These are phyloP conservation scores for Lipotes vexillifer DNA, from an alignment of 2,113 vertebrate genomes.

Conservation along the genomic window DNA sequence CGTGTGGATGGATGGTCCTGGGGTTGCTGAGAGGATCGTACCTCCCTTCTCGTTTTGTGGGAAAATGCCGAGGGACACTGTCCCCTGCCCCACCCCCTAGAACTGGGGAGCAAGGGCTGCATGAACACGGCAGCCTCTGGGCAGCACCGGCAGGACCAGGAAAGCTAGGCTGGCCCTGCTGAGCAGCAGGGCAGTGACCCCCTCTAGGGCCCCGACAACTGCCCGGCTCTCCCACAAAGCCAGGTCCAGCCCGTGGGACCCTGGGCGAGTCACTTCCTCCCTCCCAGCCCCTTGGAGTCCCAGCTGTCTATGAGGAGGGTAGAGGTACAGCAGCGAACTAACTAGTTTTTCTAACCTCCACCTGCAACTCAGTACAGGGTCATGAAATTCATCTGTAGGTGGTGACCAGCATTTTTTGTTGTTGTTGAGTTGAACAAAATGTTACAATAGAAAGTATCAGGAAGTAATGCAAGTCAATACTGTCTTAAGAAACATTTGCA, in stretches of 20 bases:
- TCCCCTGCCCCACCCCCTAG: neutral
- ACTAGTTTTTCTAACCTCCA: neutral
- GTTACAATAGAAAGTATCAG: neutral
- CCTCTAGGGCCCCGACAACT: neutral
- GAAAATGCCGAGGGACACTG: neutral
- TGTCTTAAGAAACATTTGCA: neutral
- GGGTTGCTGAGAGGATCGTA: neutral
- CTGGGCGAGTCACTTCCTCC: neutral
- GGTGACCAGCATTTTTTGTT: neutral
- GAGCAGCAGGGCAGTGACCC: neutral
- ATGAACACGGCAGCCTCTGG: neutral
- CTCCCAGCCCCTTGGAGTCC: neutral
- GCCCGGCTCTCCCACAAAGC: neutral
- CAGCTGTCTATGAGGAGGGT: neutral
- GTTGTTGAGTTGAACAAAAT: neutral
- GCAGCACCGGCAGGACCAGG: neutral
- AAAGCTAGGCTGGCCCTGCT: no score
- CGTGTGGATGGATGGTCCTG: slow-evolving; percentile 73
- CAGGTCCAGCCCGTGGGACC: neutral
- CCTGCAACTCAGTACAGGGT: neutral
- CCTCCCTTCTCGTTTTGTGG: neutral
- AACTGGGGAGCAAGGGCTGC: neutral
- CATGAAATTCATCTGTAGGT: neutral
- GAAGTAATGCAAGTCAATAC: neutral
- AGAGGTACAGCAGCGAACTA: neutral